Percentiles rank a stretch among this genome's conserved stretches.
phyloP scores from a whole-genome alignment of 2,888 invertebrate species.

The Melitaea athalia region DNA sequence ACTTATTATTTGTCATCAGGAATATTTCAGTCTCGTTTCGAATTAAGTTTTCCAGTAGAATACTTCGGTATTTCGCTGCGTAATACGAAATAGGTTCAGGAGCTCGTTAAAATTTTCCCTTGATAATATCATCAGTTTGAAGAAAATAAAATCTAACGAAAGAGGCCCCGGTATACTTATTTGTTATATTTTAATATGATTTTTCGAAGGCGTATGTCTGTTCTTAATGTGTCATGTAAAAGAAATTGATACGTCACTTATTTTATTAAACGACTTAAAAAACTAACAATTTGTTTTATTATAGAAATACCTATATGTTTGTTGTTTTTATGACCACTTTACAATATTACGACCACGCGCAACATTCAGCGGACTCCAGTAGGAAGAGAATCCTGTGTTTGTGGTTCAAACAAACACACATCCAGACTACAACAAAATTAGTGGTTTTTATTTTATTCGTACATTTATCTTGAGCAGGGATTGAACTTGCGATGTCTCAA shows the following conservation, averaged over 20 bases:
- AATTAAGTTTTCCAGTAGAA: slow-evolving; percentile 25
- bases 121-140: slow-evolving; percentile 13
- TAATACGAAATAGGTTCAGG: slow-evolving; percentile 18
- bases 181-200: slow-evolving; percentile 29
- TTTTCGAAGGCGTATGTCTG: slow-evolving; percentile 62
- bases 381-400: too few relatives aligned
- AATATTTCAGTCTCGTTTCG: slow-evolving; percentile 7
- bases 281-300: slow-evolving; percentile 17
- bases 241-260: slow-evolving; percentile 79
- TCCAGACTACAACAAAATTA: too few relatives aligned
- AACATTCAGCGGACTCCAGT: too few relatives aligned
- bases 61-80: slow-evolving; percentile 14
- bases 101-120: slow-evolving; percentile 21
- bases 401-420: too few relatives aligned
- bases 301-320: not conserved
- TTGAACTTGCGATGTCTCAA: too few relatives aligned
- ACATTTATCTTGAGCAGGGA: too few relatives aligned
- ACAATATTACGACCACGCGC: not conserved
- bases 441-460: too few relatives aligned
- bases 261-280: slow-evolving; percentile 71
- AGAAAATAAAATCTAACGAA: slow-evolving; percentile 22
- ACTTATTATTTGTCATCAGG: not conserved
- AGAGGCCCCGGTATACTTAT: slow-evolving; percentile 21
- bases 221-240: slow-evolving; percentile 77
- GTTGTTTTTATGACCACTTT: not conserved